Conservation (phyloP, 1,140 invertebrate genomes). For the Scaptomyza pallida region DNA sequence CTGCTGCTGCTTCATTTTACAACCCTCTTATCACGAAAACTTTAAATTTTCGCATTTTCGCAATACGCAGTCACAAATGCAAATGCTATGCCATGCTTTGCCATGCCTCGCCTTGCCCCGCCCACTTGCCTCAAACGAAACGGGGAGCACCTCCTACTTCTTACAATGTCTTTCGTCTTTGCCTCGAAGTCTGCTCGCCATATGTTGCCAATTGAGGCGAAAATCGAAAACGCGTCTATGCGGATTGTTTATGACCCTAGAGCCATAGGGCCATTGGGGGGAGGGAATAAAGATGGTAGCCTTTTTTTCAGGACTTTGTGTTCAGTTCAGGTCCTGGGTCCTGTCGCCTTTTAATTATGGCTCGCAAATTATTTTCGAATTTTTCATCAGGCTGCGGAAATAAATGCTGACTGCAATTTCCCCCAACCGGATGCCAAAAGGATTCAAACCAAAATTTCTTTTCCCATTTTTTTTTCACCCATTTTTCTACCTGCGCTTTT, state of each 20-base stretch:
- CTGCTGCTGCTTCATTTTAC: slow-evolving; percentile 50
- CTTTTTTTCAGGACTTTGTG: slow-evolving; percentile 1
- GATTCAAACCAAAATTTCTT: slow-evolving; percentile 70
- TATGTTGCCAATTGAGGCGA: slow-evolving; percentile 81
- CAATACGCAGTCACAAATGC: slow-evolving; percentile 78
- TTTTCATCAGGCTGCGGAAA: slow-evolving; percentile 80
- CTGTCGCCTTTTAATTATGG: slow-evolving; percentile 79
- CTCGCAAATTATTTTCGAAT: slow-evolving; percentile 81
- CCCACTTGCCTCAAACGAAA: slow-evolving; percentile 13
- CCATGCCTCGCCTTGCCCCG: slow-evolving; percentile 32
- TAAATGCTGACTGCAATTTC: slow-evolving; percentile 81
- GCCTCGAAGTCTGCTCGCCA: slow-evolving; percentile 61
- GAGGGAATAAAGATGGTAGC: slow-evolving; percentile 13
- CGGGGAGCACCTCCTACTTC: slow-evolving; percentile 9
- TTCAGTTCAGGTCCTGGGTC: slow-evolving; percentile 27
- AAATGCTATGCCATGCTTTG: slow-evolving; percentile 56
- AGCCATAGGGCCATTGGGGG: slow-evolving; percentile 23
- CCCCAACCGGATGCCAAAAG: slow-evolving; percentile 73
- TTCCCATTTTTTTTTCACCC: slow-evolving; percentile 45
- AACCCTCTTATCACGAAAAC: slow-evolving; percentile 79
- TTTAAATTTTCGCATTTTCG: slow-evolving; percentile 79
- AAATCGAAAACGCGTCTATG: slow-evolving; percentile 79
- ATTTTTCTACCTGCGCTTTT: slow-evolving; percentile 11
- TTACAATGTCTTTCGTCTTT: neutral
- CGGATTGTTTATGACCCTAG: slow-evolving; percentile 75